Evolutionary conservation across 2,797 vertebrate species (phyloP).

Genomic region (Premnoplex brunnescens): DNA sequence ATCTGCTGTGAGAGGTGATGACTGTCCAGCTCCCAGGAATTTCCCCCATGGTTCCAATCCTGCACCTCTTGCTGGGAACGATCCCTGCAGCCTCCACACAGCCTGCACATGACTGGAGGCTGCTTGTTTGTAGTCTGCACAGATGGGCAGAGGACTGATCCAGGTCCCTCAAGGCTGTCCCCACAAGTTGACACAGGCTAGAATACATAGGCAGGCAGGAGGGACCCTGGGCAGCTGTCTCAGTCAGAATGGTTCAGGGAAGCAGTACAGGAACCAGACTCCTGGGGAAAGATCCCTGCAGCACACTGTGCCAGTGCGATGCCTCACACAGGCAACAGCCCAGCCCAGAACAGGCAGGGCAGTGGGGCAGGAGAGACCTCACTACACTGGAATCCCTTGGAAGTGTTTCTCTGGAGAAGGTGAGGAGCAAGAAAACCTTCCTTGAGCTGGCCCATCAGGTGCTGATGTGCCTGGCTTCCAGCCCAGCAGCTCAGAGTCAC

Average conservation of each 20-base stretch:
- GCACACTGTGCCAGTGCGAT: neutral
- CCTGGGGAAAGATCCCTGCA: neutral
- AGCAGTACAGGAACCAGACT: neutral
- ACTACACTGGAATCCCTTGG: neutral
- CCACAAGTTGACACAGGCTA: neutral
- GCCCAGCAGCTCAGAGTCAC: neutral
- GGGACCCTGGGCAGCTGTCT: neutral
- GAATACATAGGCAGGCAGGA: neutral
- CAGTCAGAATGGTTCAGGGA: neutral
- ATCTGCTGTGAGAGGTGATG: neutral
- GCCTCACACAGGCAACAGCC: fast-evolving
- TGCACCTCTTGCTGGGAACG: neutral
- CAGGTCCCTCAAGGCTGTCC: neutral
- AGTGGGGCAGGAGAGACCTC: neutral
- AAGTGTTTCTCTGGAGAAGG: neutral
- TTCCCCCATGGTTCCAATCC: neutral
- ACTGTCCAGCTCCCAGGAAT: neutral
- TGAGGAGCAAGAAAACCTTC: neutral
- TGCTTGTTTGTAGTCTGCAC: neutral
- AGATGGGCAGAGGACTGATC: neutral
- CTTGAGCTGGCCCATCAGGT: neutral
- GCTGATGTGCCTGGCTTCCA: slow-evolving; percentile 47
- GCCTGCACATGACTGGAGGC: neutral
- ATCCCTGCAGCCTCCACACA: fast-evolving
- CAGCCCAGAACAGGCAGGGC: neutral